Conservation (phyloP, 2,113 vertebrate genomes). For the Carollia perspicillata region DNA sequence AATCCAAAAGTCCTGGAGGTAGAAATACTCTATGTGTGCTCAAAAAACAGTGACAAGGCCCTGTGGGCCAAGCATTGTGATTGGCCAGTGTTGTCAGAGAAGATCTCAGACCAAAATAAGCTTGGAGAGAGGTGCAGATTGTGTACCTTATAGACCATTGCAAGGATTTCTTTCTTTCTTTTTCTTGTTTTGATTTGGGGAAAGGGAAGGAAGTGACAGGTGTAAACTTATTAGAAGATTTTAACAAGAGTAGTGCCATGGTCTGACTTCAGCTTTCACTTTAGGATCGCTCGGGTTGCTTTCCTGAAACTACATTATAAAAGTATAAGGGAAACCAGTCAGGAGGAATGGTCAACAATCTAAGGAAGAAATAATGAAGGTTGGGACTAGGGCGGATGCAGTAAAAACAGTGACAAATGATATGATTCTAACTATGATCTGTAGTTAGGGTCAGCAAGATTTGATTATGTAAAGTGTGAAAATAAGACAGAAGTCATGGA, state of each 20-base stretch:
- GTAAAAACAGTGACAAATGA: neutral
- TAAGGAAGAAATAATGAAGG: neutral
- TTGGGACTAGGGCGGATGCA: neutral
- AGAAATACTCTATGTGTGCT: neutral
- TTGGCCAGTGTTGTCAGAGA: neutral
- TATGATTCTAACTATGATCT: neutral
- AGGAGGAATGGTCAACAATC: neutral
- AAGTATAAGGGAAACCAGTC: neutral
- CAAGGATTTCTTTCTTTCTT: neutral
- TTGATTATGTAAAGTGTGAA: neutral
- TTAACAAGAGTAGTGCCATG: neutral
- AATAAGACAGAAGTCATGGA: neutral
- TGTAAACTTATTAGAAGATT: neutral
- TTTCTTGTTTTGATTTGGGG: neutral
- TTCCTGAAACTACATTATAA: neutral
- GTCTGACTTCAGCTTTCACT: neutral
- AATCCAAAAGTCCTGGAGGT: neutral
- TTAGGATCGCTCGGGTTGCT: neutral
- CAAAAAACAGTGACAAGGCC: neutral
- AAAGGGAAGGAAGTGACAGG: neutral
- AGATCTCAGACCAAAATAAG: neutral
- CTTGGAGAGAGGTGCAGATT: neutral
- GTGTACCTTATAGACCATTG: neutral
- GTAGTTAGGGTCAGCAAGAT: neutral
- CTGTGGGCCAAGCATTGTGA: no score